Conservation (phyloP, 2,797 vertebrate species). For the Meda fulgida region DNA sequence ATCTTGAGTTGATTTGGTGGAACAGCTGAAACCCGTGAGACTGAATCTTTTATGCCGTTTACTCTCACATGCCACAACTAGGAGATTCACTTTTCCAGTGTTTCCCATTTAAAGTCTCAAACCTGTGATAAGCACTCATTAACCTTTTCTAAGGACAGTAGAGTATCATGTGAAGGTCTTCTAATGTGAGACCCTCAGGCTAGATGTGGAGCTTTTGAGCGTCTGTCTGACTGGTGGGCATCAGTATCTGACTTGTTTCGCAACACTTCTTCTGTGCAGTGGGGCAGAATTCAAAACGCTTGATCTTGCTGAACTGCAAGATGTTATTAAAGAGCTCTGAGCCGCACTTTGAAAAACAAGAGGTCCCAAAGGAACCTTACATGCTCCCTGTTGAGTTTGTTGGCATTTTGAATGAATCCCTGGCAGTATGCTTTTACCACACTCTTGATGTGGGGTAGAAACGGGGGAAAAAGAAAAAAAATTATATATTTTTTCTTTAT, state of each 20-base stretch:
- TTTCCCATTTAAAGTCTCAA: neutral
- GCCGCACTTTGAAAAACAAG: conserved; percentile 25
- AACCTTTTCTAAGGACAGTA: neutral
- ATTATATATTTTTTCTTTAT: neutral
- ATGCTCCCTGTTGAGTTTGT: conserved; percentile 11
- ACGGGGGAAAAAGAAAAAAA: too few relatives aligned
- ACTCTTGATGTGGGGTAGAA: neutral
- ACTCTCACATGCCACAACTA: neutral
- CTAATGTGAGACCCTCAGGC: neutral
- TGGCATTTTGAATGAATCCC: conserved; percentile 20
- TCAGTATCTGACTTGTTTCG: neutral
- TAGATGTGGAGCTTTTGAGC: neutral
- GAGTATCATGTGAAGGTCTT: neutral
- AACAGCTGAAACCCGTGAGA: neutral
- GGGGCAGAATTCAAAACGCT: conserved; percentile 14
- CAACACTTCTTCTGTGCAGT: neutral
- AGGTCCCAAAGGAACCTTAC: conserved; percentile 16
- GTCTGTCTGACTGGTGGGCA: neutral
- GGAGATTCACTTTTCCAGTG: neutral
- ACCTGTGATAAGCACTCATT: neutral
- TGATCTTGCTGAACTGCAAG: conserved; percentile 25
- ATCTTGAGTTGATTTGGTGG: conserved; percentile 31
- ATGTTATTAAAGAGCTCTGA: neutral
- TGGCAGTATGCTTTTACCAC: neutral
- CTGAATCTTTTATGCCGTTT: neutral